phyloP scores from a whole-genome alignment of 2,113 vertebrate species.

The Microcebus tavaratra region DNA sequence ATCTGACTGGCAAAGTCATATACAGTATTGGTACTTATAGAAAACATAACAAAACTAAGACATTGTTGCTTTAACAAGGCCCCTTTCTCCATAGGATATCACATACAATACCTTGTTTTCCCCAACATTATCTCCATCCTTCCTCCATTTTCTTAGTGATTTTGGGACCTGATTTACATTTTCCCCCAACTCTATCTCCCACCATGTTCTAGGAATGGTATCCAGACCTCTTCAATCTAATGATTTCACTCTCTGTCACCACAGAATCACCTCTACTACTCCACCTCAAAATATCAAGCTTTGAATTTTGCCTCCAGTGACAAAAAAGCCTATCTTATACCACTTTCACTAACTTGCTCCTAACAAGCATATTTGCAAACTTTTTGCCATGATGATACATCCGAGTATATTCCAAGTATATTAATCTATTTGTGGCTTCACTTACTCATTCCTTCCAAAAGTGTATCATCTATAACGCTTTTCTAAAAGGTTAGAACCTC shows the following conservation, averaged over 20 bases:
- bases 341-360: neutral
- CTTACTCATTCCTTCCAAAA: neutral
- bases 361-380: neutral
- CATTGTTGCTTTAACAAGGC: neutral
- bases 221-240: neutral
- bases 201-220: neutral
- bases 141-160: neutral
- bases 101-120: neutral
- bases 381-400: neutral
- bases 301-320: neutral
- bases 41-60: neutral
- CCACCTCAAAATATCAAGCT: neutral
- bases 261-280: neutral
- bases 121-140: neutral
- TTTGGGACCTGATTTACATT: neutral
- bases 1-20: neutral
- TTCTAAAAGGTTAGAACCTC: neutral
- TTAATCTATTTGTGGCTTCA: neutral
- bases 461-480: neutral
- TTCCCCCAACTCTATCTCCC: neutral
- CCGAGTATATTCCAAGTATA: neutral
- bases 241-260: neutral
- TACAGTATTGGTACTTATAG: neutral
- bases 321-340: neutral
- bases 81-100: neutral